phyloP scores from a whole-genome alignment of 2,888 invertebrate species.

The Yponomeuta cagnagella region DNA sequence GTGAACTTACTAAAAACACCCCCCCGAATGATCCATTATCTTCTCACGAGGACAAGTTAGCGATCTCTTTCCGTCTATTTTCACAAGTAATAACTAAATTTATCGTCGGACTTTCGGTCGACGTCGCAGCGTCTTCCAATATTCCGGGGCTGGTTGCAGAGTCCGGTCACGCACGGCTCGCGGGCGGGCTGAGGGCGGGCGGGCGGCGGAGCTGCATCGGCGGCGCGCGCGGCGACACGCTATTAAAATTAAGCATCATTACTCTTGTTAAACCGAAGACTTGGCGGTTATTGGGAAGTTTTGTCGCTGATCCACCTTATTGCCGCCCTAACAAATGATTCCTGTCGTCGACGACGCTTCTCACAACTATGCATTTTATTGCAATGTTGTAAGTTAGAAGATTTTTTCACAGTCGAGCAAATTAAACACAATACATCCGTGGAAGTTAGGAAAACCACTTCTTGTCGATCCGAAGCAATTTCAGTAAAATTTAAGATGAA shows the following conservation, averaged over 20 bases:
- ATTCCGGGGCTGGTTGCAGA: slow-evolving; percentile 49
- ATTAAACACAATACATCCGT: not conserved
- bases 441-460: not conserved
- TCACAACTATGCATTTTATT: not conserved
- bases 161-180: slow-evolving; percentile 49
- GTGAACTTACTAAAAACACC: slow-evolving; percentile 63
- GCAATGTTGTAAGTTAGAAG: not conserved
- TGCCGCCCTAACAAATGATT: slow-evolving; percentile 64
- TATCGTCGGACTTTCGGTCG: slow-evolving; percentile 71
- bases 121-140: slow-evolving; percentile 61
- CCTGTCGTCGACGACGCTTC: slow-evolving; percentile 25
- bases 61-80: slow-evolving; percentile 75
- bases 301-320: slow-evolving; percentile 66
- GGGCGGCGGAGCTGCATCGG: slow-evolving; percentile 27
- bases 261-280: slow-evolving; percentile 64
- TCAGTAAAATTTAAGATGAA: not conserved
- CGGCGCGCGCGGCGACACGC: slow-evolving; percentile 51
- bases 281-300: slow-evolving; percentile 66
- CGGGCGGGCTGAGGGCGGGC: slow-evolving; percentile 31
- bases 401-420: no score
- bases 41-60: slow-evolving; percentile 72
- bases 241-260: slow-evolving; percentile 76
- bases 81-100: slow-evolving; percentile 76
- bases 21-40: slow-evolving; percentile 73
- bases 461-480: not conserved